Evolutionary conservation across 2,888 invertebrate species (phyloP).

Genomic region (Lasioglossum oenotherae): DNA sequence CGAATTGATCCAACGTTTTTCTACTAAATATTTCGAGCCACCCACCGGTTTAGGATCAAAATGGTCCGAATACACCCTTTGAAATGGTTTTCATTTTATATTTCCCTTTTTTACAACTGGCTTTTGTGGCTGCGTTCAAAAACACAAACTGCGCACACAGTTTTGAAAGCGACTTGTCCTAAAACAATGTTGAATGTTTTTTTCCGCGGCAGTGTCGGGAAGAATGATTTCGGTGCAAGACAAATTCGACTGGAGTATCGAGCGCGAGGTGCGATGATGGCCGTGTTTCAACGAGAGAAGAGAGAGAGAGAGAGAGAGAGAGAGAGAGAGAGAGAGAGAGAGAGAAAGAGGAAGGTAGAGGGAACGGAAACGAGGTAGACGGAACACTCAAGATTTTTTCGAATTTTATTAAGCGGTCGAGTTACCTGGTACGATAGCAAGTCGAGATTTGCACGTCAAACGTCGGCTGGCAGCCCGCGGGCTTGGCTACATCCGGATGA

Average conservation of each 20-base stretch:
- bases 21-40: slow-evolving; percentile 4
- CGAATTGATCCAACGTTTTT: slow-evolving; percentile 7
- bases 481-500: slow-evolving; percentile 59
- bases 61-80: background rate
- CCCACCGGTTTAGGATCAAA: background rate
- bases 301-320: background rate
- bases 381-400: slow-evolving; percentile 47
- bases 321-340: background rate
- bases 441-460: slow-evolving; percentile 66
- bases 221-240: background rate
- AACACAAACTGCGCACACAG: background rate
- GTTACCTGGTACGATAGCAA: slow-evolving; percentile 44
- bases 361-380: background rate
- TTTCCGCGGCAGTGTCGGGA: background rate
- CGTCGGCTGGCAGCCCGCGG: slow-evolving; percentile 53
- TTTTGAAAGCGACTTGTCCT: background rate
- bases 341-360: background rate
- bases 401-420: slow-evolving; percentile 62
- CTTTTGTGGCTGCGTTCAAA: background rate
- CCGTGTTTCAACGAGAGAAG: background rate
- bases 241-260: background rate
- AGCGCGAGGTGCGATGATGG: background rate
- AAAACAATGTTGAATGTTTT: background rate
- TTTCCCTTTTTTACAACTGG: background rate
- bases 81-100: background rate